Evolutionary conservation across 2,797 vertebrate genomes (phyloP).

Genomic region (Parambassis ranga): DNA sequence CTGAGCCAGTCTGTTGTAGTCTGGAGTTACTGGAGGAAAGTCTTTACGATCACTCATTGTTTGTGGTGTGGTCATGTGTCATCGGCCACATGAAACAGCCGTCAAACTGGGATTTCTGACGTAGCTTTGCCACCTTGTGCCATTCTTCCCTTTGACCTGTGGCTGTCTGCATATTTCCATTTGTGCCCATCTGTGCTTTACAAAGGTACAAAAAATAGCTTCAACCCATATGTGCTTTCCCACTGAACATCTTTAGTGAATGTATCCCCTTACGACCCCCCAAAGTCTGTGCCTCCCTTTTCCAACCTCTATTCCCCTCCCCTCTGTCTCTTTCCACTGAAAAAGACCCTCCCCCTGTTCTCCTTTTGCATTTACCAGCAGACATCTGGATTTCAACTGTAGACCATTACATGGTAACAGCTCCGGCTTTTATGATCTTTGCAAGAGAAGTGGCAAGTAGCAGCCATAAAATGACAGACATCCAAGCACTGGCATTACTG

Average conservation of each 20-base stretch:
- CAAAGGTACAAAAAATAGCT: slow-evolving; percentile 18
- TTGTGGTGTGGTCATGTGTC: slow-evolving; percentile 35
- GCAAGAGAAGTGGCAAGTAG: slow-evolving; percentile 54
- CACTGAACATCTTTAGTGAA: slow-evolving; percentile 8
- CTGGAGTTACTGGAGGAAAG: slow-evolving; percentile 39
- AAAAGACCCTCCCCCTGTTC: slow-evolving; percentile 20
- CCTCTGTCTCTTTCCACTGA: slow-evolving; percentile 15
- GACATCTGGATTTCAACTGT: slow-evolving; percentile 72
- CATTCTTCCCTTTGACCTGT: slow-evolving; percentile 30
- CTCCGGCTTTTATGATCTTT: slow-evolving; percentile 54
- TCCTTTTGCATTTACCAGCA: slow-evolving; percentile 43
- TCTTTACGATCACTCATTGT: slow-evolving; percentile 18
- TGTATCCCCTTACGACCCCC: slow-evolving; percentile 8
- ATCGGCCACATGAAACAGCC: slow-evolving; percentile 52
- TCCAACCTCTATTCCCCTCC: neutral
- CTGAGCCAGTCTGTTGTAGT: slow-evolving; percentile 23
- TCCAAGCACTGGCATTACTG: slow-evolving; percentile 18
- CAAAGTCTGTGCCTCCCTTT: neutral
- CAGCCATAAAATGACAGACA: slow-evolving; percentile 48
- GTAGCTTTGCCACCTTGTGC: neutral
- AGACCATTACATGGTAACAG: slow-evolving; percentile 44
- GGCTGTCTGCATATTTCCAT: slow-evolving; percentile 59
- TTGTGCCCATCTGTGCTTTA: slow-evolving; percentile 58
- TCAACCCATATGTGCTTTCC: slow-evolving; percentile 39
- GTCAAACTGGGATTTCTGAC: slow-evolving; percentile 39